Conservation (phyloP, 2,797 vertebrate genomes). For the Agapornis canus region DNA sequence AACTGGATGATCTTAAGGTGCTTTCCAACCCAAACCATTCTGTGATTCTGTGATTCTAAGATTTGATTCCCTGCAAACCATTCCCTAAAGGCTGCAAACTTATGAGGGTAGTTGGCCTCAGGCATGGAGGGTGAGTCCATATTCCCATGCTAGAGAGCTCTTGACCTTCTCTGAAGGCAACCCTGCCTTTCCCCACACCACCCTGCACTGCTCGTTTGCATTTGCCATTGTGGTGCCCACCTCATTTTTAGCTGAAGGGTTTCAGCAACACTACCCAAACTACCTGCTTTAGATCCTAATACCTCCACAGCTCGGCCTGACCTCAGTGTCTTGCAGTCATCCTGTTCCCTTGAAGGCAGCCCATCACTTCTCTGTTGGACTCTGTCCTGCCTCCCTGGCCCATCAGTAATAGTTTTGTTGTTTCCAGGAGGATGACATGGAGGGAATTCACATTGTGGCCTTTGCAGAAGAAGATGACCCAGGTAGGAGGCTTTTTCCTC, state of each 20-base stretch:
- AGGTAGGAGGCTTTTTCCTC: constrained; percentile 76
- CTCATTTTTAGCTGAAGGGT: neutral
- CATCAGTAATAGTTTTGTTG: neutral
- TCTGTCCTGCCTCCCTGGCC: neutral
- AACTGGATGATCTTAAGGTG: neutral
- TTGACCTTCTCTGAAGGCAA: neutral
- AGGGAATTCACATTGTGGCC: constrained; percentile 96
- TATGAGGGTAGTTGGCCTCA: neutral
- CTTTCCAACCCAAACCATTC: neutral
- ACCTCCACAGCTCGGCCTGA: neutral
- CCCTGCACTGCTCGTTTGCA: neutral
- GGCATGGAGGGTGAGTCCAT: neutral
- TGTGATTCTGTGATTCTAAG: neutral
- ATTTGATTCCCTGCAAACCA: neutral
- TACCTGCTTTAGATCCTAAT: neutral
- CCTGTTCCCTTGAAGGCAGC: neutral
- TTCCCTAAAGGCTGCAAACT: neutral
- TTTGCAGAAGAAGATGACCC: constrained; percentile 97
- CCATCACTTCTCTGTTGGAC: neutral
- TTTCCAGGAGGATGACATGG: constrained; percentile 92
- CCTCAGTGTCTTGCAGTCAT: neutral
- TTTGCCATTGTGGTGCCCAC: neutral
- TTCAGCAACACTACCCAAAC: neutral
- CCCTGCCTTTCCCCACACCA: neutral
- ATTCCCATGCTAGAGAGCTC: neutral